phyloP scores from a whole-genome alignment of 2,797 vertebrate genomes.

The Schizopygopsis malacanthus region DNA sequence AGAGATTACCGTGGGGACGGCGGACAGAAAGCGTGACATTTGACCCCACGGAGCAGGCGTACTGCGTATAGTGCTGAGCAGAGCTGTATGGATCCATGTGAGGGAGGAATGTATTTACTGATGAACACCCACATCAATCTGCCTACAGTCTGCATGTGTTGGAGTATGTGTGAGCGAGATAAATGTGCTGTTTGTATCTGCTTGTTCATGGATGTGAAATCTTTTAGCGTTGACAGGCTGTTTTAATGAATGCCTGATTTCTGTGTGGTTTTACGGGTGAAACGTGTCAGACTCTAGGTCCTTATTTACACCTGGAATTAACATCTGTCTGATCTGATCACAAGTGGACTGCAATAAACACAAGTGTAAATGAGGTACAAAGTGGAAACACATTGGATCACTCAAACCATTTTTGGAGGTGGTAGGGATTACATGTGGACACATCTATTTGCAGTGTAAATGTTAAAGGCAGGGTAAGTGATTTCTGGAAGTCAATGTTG shows the following conservation, averaged over 20 bases:
- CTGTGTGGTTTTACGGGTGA: not conserved
- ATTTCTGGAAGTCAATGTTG: too few relatives aligned
- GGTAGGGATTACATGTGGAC: not conserved
- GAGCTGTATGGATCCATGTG: slow-evolving; percentile 52
- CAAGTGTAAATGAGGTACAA: slow-evolving; percentile 29
- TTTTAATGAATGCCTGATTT: slow-evolving; percentile 24
- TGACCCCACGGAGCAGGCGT: slow-evolving; percentile 83
- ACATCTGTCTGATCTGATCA: slow-evolving; percentile 14
- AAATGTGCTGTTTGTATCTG: slow-evolving; percentile 8
- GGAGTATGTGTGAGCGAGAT: not conserved
- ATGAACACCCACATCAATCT: slow-evolving; percentile 54
- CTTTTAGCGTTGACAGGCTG: not conserved
- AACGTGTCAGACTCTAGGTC: slow-evolving; percentile 3
- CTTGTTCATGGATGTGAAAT: slow-evolving; percentile 14
- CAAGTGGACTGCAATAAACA: slow-evolving; percentile 18
- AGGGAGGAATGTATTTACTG: slow-evolving; percentile 46
- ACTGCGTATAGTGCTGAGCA: slow-evolving; percentile 46
- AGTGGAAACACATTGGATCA: slow-evolving; percentile 4
- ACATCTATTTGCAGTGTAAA: not conserved
- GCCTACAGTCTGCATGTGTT: slow-evolving; percentile 41
- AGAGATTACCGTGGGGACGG: slow-evolving; percentile 85
- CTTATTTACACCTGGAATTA: slow-evolving; percentile 31
- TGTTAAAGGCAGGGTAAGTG: not conserved
- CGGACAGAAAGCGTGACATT: slow-evolving; percentile 82
- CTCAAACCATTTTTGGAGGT: slow-evolving; percentile 9